Percentiles rank a stretch among this genome's conserved stretches.
These are phyloP conservation scores for Tetragnatha versicolor DNA, from an alignment of 1,140 invertebrate genomes.

Conservation along the genomic window DNA sequence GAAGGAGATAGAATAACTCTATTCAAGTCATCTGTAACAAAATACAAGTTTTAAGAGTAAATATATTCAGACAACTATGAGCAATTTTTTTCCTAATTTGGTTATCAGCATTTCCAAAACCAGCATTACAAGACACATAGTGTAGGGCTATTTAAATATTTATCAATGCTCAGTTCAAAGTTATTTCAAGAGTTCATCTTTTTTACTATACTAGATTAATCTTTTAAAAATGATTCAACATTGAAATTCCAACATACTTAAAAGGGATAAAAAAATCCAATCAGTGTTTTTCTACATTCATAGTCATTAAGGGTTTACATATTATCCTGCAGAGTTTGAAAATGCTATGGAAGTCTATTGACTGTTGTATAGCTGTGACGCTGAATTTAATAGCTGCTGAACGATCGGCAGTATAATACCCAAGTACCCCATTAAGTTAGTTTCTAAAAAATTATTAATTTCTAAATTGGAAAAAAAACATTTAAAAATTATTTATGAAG, in stretches of 20 bases:
- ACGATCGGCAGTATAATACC: slow-evolving; percentile 80
- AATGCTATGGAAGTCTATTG: too few relatives aligned
- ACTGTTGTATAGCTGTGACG: too few relatives aligned
- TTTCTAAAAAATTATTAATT: slow-evolving; percentile 63
- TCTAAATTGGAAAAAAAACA: background rate
- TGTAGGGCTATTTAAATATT: too few relatives aligned
- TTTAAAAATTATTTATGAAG: too few relatives aligned
- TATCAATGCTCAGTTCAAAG: too few relatives aligned
- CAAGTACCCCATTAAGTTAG: slow-evolving; percentile 81
- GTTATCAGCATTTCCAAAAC: background rate
- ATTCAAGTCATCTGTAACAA: slow-evolving; percentile 76
- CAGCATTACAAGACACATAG: too few relatives aligned
- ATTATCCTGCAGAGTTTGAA: too few relatives aligned
- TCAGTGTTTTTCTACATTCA: slow-evolving; percentile 87
- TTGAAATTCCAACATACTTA: slow-evolving; percentile 63
- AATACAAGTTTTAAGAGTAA: slow-evolving; percentile 12
- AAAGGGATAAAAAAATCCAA: slow-evolving; percentile 86
- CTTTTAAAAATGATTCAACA: background rate
- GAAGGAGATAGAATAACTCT: slow-evolving; percentile 82
- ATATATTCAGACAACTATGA: too few relatives aligned
- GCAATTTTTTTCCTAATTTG: background rate
- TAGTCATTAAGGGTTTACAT: too few relatives aligned
- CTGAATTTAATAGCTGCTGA: too few relatives aligned
- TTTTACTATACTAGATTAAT: background rate
- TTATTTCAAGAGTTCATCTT: too few relatives aligned